Evolutionary conservation across 2,113 vertebrate genomes (phyloP).

Genomic region (Columba janthina): DNA sequence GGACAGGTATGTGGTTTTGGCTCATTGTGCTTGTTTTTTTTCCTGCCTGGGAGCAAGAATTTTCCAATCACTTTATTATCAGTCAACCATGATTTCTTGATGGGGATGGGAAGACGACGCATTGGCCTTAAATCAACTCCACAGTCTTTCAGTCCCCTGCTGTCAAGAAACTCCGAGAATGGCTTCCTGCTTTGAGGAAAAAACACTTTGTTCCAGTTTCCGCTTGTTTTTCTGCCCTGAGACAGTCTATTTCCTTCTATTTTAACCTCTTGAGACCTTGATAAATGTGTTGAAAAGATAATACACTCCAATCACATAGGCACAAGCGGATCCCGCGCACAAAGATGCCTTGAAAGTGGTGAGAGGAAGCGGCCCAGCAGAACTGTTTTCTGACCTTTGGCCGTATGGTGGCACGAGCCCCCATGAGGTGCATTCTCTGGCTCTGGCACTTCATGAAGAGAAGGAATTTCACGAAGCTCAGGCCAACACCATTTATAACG

Average conservation of each 20-base stretch:
- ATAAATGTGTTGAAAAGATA: constrained; percentile 66
- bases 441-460: not conserved
- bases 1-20: not conserved
- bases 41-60: not conserved
- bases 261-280: constrained; percentile 47
- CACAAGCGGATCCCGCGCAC: constrained; percentile 15
- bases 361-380: constrained; percentile 69
- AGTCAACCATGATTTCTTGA: constrained; percentile 16
- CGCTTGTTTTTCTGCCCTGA: constrained; percentile 77
- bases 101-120: constrained; percentile 11
- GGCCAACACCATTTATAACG: not conserved
- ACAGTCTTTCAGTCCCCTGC: constrained; percentile 36
- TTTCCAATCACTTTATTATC: not conserved
- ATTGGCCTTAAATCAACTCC: constrained; percentile 74
- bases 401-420: not conserved
- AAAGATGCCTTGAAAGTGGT: constrained; percentile 54
- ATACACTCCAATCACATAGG: not conserved
- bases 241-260: constrained; percentile 70
- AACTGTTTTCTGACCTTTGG: constrained; percentile 63
- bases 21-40: not conserved
- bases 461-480: not conserved
- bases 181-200: constrained; percentile 77
- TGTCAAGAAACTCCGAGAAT: constrained; percentile 69
- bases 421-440: not conserved
- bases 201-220: constrained; percentile 74